Base-by-base conservation (phyloP, 2,113 vertebrate genomes). In the Willisornis vidua region DNA sequence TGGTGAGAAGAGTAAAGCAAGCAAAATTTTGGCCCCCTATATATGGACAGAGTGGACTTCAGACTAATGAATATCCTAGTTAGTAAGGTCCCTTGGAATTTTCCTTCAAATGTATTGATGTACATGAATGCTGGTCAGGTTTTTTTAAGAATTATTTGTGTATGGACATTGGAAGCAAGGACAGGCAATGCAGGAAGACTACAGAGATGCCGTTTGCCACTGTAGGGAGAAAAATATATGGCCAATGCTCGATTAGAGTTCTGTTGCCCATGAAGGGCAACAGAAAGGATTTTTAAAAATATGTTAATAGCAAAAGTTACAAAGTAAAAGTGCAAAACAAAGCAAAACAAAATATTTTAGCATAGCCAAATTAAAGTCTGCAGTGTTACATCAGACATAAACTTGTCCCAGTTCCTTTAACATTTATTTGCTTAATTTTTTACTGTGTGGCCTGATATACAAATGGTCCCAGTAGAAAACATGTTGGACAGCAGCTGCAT, bases 401-500 rank as follows among this genome's bases (percentile, higher is more conserved):
- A 86, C 20, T 19, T 79, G 12, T 18, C 6, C n/a, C 9, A 33
- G 12, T 51, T 52, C 46, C 28, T 83, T 57, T 68, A 86, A 55
- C 2, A 67, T 28, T 58, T 87, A 77, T 90, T 93, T 87, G 19
- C 14, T 75, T 72, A 39, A 12, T 37, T 87, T 92, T 79, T 73
- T 51, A 14, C 49, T 57, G 24, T 10, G 5, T 86, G 49, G 17
- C n/a, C 72, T 91, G 82, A 79, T 90, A 65, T 28, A 73, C n/a
- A 80, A 95, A 83, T 51, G 4, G 15, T 95, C 93, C 54, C 93
- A n/a, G n/a, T 17, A 93, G 88, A 92, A 93, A 96, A 93, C 75
- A 73, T 29, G 49, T 49, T 93, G 92, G 84, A 96, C 78, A 93
- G 81, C 81, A 95, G 89, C 90, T 96, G 94, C 26, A 29, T 90